Base-by-base conservation (phyloP, 2,797 vertebrate species). In the Xerus rutilus region DNA sequence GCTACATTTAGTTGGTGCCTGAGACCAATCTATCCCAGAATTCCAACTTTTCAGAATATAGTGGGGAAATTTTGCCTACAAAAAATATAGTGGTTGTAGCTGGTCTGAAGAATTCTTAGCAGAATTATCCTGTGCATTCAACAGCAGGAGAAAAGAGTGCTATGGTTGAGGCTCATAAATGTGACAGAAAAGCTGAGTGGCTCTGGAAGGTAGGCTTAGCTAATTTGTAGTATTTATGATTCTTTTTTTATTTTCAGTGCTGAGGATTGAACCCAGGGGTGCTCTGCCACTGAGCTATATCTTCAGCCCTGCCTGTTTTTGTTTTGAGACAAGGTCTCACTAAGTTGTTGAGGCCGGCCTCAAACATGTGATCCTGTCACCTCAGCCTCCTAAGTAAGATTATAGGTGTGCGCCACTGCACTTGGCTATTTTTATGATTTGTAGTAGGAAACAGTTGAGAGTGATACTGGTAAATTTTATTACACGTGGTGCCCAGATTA, bases 381-480 rank as follows among this genome's bases (percentile, higher is more conserved):
- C 57, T 59, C 7, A 59, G 9, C 57, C 23, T 10, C 21, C 57
- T 59, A 23, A 59, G 57, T 59, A 59, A 59, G 57, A 25, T 59
- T 25, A 59, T 21, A 59, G 23, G 57, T 11, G 57, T 59, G 57
- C 8, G 3, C 23, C 57, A 25, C 57, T 59, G 57, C 9, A 25
- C 9, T 21, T 25, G 57, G 9, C 57, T 59, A 59, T 47, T 7
- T 79, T 83, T 23, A 43, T 43, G 57, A 25, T 89, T 92, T 93
- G 43, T 92, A 73, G 13, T 89, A 69, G 10, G 73, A 70, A 70
- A 64, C 86, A 57, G 12, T 88, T 62, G 81, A 62, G 64, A n/a
- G 39, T 86, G 35, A 62, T 91, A 47, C 11, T 93, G 74, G 8
- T 77, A 74, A 96, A 14, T 88, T 88, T 93, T 86, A 81, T 82